Percentiles rank a stretch among this genome's conserved stretches.
Evolutionary conservation across 2,888 invertebrate species (phyloP).

Genomic region (Diarsia brunnea): DNA sequence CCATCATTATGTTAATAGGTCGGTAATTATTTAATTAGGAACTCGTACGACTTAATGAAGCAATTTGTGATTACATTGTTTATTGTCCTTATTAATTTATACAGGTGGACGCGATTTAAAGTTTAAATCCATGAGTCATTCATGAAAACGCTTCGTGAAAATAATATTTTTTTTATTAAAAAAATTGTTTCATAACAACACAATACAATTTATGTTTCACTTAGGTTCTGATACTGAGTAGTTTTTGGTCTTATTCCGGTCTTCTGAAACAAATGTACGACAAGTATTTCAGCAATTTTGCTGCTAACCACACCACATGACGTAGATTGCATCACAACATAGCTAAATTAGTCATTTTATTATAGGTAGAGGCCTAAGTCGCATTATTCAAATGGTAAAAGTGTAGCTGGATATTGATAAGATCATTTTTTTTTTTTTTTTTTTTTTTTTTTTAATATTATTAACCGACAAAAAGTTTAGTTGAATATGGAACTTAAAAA

Average conservation of each 20-base stretch:
- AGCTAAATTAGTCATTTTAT: neutral
- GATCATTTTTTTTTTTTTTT: too few relatives aligned
- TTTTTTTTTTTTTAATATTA: too few relatives aligned
- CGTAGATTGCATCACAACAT: neutral
- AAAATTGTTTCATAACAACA: too few relatives aligned
- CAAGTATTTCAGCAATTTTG: slow-evolving; percentile 2
- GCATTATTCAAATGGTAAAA: neutral
- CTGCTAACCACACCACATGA: neutral
- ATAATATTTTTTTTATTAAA: too few relatives aligned
- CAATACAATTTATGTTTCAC: too few relatives aligned
- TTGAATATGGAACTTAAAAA: neutral
- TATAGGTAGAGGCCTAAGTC: neutral
- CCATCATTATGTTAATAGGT: slow-evolving; percentile 42
- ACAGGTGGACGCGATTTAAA: slow-evolving; percentile 36
- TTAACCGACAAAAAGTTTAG: neutral
- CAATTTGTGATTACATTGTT: slow-evolving; percentile 33
- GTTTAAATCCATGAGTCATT: neutral
- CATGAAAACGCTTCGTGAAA: too few relatives aligned
- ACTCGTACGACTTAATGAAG: slow-evolving; percentile 30
- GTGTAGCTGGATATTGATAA: neutral
- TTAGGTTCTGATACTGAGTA: slow-evolving; percentile 50
- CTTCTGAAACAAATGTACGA: slow-evolving; percentile 73
- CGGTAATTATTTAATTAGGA: slow-evolving; percentile 40
- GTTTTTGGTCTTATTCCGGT: slow-evolving; percentile 81
- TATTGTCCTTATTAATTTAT: slow-evolving; percentile 16